Evolutionary conservation across 2,797 vertebrate genomes (phyloP), one percentile per base, ranked within the genome.

Genomic region (Sphaeramia orbicularis): DNA sequence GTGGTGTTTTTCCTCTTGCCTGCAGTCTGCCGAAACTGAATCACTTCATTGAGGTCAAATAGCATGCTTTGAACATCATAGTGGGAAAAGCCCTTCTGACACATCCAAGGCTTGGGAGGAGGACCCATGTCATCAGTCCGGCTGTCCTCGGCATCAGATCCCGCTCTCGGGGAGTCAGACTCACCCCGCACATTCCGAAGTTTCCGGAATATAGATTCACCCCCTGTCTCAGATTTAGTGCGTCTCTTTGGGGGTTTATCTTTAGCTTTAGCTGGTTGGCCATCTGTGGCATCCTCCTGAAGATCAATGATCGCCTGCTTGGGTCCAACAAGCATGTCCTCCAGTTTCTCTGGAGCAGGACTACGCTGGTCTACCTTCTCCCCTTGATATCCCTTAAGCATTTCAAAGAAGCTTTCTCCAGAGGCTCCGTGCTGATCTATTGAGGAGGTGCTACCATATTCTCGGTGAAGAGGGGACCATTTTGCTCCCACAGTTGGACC

Each of bases 361-460:
- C 95, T 95, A 61, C 96, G 95, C 73, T 96, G 96, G 81, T 97
- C 95, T 11, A 93, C 90, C 65, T 94, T 96, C 45, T 95, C 95
- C 2, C 95, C 96, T 87, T 96, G 96, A 89, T 96, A 99, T 71
- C 93, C 96, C 89, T 96, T 96, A 43, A 99, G 21, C 88, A 98
- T 93, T 85, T 98, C 96, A 86, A 98, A 98, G 88, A 99, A 97
- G 84, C 96, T 96, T 51, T 97, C 96, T 47, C 95, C 95, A n/a
- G 95, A 92, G 32, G 94, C 93, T 21, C 89, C 92, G 8, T 99
- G 97, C 65, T 99, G 98, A 81, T 99, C 96, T 64, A 99, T 99
- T 0, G 97, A 99, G 38, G 97, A 99, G 24, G 97, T 98, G 92
- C 97, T 99, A 18, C 97, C 97, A 21, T 99, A 99, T 74, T 98